Base-by-base conservation (phyloP, 2,797 vertebrate genomes). In the Danio aesculapii region DNA sequence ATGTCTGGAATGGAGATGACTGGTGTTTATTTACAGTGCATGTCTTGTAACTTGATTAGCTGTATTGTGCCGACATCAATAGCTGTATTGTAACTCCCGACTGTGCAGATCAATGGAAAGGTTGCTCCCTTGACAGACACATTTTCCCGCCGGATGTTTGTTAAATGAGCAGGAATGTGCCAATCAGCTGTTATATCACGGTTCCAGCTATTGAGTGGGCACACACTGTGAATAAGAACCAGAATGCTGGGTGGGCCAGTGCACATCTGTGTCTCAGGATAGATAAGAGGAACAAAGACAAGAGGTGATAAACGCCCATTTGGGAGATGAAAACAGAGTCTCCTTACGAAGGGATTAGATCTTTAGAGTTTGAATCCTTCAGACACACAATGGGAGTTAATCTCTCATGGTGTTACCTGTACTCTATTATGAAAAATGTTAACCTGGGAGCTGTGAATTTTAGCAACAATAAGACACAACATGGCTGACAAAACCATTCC, bases 21-120 rank as follows among this genome's bases (percentile, higher is more conserved):
- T 1, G 4, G 41, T 19, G 70, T 59, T 73, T 73, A 73, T 57
- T 72, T 44, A 44, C 69, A 57, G 49, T 12, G 6, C 13, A 14
- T 46, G 19, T 49, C 71, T 30, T 11, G 57, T 74, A 49, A 61
- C 57, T 30, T 74, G 71, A 61, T n/a, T 30, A 61, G 21, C 44
- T 49, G 44, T 11, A 30, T 39, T 61, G 14, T 61, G 69, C 41
- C 39, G 4, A 3, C 50, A 55, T 43, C 39, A 55, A 55, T 62
- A 39, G 59, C 12, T 39, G 3, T 43, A 39, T 41, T 63, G 61
- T n/a, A 19, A 16, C n/a, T 12, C 4, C 59, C 4, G 3, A 30
- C 30, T 30, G 0, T 14, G 30, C 44, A 43, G 14, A 47, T 41
- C 43, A 41, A 44, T 16, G 5, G 0, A 44, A n/a, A 74, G 9